These are phyloP conservation scores for Stomatorhinus ivindoensis DNA, from an alignment of 2,113 vertebrate genomes.

Conservation along the genomic window DNA sequence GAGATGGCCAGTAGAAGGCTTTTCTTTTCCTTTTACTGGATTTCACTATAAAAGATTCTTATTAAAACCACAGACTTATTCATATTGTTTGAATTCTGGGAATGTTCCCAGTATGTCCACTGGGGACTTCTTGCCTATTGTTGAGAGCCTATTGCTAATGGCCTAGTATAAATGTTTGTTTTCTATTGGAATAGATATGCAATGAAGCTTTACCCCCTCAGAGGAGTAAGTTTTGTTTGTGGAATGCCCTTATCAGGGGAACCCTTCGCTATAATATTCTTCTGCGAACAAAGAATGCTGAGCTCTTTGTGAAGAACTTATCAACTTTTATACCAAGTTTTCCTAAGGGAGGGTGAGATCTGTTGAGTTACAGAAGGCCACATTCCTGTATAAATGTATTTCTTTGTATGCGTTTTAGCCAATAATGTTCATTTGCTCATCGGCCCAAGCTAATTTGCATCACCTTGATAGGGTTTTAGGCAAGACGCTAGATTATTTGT, in stretches of 20 bases:
- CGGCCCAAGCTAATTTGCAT: neutral
- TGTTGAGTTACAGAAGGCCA: neutral
- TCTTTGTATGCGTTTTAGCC: neutral
- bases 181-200: constrained; percentile 1
- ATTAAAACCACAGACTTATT: neutral
- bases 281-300: neutral
- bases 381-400: neutral
- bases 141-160: neutral
- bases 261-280: neutral
- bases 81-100: neutral
- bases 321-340: neutral
- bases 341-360: neutral
- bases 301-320: neutral
- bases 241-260: neutral
- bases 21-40: neutral
- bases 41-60: neutral
- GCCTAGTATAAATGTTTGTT: neutral
- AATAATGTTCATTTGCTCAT: neutral
- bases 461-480: neutral
- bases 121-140: neutral
- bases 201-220: neutral
- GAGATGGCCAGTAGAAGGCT: neutral
- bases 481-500: neutral
- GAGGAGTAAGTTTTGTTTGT: neutral
- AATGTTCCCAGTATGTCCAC: neutral